Conservation (phyloP, 2,888 invertebrate species). For the Drosophila paranaensis region DNA sequence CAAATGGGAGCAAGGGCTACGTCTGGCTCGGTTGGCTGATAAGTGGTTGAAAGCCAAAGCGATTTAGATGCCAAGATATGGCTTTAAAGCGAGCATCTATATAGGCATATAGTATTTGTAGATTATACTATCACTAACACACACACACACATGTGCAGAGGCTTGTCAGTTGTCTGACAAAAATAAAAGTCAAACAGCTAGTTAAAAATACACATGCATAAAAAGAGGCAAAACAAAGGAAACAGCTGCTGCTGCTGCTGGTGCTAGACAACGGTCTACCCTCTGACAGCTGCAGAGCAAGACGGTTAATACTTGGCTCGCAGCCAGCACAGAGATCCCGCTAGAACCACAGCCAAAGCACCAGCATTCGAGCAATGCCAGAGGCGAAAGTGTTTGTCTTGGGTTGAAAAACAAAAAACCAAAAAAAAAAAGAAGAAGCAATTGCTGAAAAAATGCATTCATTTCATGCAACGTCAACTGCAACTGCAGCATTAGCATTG, state of each 20-base stretch:
- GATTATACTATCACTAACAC: conserved; percentile 50
- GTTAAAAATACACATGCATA: conserved; percentile 69
- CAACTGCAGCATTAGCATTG: conserved; percentile 1
- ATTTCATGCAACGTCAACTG: conserved; percentile 68
- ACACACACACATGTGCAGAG: conserved; percentile 5
- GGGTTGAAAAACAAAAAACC: neutral
- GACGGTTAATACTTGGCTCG: conserved; percentile 31
- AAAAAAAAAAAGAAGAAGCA: neutral
- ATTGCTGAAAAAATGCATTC: conserved; percentile 49
- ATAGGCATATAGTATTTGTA: conserved; percentile 17
- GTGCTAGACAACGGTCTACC: conserved; percentile 35
- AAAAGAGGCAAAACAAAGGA: conserved; percentile 26
- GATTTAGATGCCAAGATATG: conserved; percentile 53
- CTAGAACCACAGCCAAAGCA: conserved; percentile 30
- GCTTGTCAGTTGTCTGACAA: conserved; percentile 55
- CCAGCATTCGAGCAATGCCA: conserved; percentile 69
- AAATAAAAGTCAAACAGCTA: conserved; percentile 43
- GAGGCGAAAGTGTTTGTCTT: conserved; percentile 69
- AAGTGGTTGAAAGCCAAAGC: conserved; percentile 19
- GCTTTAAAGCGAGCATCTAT: conserved; percentile 23
- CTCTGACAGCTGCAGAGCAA: conserved; percentile 36
- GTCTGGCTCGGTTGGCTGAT: conserved; percentile 24
- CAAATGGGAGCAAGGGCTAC: conserved; percentile 47
- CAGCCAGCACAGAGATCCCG: conserved; percentile 37
- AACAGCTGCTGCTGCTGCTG: conserved; percentile 45